Base-by-base conservation (phyloP, 2,797 vertebrate genomes). In the Dallia pectoralis region DNA sequence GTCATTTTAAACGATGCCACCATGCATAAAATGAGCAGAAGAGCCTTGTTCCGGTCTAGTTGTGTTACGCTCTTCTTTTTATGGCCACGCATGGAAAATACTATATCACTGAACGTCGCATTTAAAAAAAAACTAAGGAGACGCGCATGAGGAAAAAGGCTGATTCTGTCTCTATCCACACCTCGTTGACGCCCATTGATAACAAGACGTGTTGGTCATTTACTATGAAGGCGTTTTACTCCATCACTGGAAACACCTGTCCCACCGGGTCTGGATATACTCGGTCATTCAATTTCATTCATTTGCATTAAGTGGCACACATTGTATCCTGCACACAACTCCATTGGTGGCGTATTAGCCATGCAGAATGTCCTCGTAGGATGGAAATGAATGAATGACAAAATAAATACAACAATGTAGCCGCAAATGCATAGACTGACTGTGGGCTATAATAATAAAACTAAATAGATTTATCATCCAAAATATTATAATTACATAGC, bases 31-130 rank as follows among this genome's bases (percentile, higher is more conserved):
- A 86, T 77, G 81, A 82, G 84, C 85, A 70, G 81, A 87, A 88
- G 81, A 79, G 81, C 88, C 91, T 90, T 85, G 89, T 91, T 89
- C 89, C 85, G 89, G 89, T 91, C 89, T 88, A 89, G 87, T 91
- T 89, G 81, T 85, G 84, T 73, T 85, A 84, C 75, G 77, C 79
- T 78, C 78, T 83, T 81, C 84, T 85, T 78, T 84, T 80, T 69
- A 44, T 76, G 74, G 79, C 40, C 84, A 82, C 74, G 75, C 79
- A 83, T 72, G 73, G 69, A 14, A 51, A 59, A 70, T 79, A 67
- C 70, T 70, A 74, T 62, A 44, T 53, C 22, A 47, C 71, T 79
- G 77, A 18, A 51, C 29, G 47, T 33, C 63, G 30, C 22, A 29
- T 36, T 32, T 51, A 78, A 78, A 56, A 32, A 63, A 40, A 78